Conservation (phyloP, 2,888 invertebrate species). For the Dysmachus trigonus region DNA sequence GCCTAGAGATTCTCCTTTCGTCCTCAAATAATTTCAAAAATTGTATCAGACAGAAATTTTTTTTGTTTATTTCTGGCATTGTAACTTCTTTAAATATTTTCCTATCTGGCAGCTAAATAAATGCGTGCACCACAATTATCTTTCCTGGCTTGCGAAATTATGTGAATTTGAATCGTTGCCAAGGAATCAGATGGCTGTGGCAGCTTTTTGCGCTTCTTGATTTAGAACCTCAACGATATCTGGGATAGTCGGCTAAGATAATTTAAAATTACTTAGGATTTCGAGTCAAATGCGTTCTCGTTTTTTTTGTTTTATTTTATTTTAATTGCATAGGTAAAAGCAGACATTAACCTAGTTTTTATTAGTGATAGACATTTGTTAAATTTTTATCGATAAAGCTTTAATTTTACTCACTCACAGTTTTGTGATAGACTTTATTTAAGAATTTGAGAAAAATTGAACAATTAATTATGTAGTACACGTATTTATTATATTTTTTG, state of each 20-base stretch:
- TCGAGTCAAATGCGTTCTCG: not conserved
- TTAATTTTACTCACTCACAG: not conserved
- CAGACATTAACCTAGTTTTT: not conserved
- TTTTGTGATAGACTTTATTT: not conserved
- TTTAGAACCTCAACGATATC: slow-evolving; percentile 28
- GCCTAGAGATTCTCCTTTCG: not conserved
- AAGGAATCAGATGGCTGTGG: slow-evolving; percentile 17
- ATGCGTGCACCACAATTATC: slow-evolving; percentile 29
- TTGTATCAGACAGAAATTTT: slow-evolving; percentile 12
- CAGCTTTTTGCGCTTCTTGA: slow-evolving; percentile 29
- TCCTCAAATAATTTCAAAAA: slow-evolving; percentile 19
- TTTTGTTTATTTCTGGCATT: slow-evolving; percentile 39
- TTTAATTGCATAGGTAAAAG: not conserved
- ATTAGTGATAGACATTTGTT: not conserved
- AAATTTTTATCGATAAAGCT: not conserved
- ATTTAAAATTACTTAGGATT: slow-evolving; percentile 3
- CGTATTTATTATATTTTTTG: not conserved
- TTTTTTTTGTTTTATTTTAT: slow-evolving; percentile 12
- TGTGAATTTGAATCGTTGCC: slow-evolving; percentile 22
- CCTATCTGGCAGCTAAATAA: slow-evolving; percentile 27
- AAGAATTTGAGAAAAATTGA: not conserved
- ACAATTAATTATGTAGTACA: not conserved
- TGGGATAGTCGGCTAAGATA: slow-evolving; percentile 32
- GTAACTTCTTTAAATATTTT: slow-evolving; percentile 32
- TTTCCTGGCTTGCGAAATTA: slow-evolving; percentile 17